phyloP scores from a whole-genome alignment of 1,140 invertebrate species.

The Conus betulinus region DNA sequence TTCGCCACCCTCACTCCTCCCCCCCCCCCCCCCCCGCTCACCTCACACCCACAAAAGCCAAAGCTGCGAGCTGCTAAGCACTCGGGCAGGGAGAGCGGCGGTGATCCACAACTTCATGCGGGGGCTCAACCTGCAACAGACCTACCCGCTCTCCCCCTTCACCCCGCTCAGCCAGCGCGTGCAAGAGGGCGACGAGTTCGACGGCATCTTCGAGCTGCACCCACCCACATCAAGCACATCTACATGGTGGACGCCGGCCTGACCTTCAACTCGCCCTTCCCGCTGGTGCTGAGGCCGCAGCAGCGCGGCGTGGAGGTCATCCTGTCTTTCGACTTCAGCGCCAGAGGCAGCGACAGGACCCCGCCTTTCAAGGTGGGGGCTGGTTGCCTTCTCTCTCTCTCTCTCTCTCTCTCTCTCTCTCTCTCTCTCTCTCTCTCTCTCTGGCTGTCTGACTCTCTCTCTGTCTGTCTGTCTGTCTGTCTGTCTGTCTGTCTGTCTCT shows the following conservation, averaged over 20 bases:
- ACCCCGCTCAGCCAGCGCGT: constrained; percentile 51
- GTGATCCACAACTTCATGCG: constrained; percentile 78
- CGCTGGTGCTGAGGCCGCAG: constrained; percentile 74
- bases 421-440: too few species aligned
- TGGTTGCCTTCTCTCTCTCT: not conserved
- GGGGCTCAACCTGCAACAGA: constrained; percentile 74
- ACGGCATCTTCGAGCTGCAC: constrained; percentile 74
- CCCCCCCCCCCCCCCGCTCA: too few species aligned
- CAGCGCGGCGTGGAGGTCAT: constrained; percentile 76
- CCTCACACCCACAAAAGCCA: constrained; percentile 46
- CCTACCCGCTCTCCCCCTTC: constrained; percentile 75
- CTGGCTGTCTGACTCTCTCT: too few species aligned
- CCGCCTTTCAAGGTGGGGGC: constrained; percentile 75
- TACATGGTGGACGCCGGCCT: constrained; percentile 78
- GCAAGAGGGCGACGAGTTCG: constrained; percentile 68
- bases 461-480: too few species aligned
- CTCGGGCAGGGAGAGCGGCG: constrained; percentile 76
- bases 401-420: too few species aligned
- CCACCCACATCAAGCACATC: constrained; percentile 75
- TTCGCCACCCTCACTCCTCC: too few species aligned
- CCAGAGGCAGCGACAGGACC: constrained; percentile 72
- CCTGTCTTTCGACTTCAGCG: constrained; percentile 78
- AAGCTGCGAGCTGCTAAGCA: constrained; percentile 70
- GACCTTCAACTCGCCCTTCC: constrained; percentile 78
- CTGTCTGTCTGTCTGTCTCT: too few species aligned